Evolutionary conservation across 1,140 invertebrate species (phyloP), one percentile per base, ranked within the genome.

Genomic region (Pararge aegeria): DNA sequence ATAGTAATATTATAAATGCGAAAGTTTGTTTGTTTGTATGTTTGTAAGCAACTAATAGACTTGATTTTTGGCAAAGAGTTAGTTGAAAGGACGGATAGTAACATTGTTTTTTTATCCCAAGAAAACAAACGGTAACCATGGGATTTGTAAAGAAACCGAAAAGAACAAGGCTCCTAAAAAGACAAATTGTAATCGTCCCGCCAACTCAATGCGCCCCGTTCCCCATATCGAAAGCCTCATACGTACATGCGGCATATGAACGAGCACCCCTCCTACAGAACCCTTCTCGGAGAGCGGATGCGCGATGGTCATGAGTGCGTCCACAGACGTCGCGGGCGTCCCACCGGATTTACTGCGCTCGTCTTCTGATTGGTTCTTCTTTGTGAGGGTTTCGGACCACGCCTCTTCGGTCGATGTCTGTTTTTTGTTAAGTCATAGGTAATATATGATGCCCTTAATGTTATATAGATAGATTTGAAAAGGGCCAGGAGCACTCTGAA

Each of bases 181-280:
- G 24, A 24, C 24, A 24, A 24, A 24, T 24, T 24, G 7, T 1
- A 46, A 46, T 21, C 19, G 12, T 10, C 18, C 44, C 44, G 44
- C 44, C 44, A 46, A 46, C n/a, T 21, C 44, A 46, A 46, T 12
- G 18, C 5, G 3, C 15, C 38, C 38, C 30, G 7, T 13, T 24
- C 48, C 48, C n/a, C 24, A 51, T 51, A 53, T 52, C 16, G 13
- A 21, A 37, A 55, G 19, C 12, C 42, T 5, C 9, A 44, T 52
- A 62, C 94, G 91, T 91, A 96, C 96, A 92, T 97, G 95, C 66
- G 96, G 96, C 96, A 97, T 96, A 77, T 97, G 95, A 70, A 96
- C 95, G 62, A 97, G 91, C 59, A 96, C 95, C 54, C 95, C 95
- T 63, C 95, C 95, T 48, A 97, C 93, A 1, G 95, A 95, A 83